Evolutionary conservation across 2,113 vertebrate species (phyloP), one percentile per base, ranked within the genome.

Genomic region (Cricetomys ansorgei): DNA sequence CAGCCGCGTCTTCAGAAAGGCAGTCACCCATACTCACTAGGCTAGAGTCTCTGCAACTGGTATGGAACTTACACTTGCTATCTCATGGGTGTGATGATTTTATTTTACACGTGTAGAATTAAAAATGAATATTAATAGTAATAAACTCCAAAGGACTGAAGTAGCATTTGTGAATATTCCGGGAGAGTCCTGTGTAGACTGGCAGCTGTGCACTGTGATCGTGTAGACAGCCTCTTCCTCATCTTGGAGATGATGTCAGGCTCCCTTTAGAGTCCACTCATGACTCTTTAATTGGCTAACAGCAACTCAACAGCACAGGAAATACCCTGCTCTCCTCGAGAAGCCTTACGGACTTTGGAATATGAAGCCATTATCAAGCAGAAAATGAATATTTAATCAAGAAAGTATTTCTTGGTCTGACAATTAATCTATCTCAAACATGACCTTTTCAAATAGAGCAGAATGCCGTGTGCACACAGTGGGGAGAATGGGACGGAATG

Each of bases 271-370:
- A 88, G 5, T 23, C 69, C 43, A 89, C 43, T 45, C 37, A 72
- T 29, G 62, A 93, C 7, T 50, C 6, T 23, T 94, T 62, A 50
- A 48, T 27, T 88, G 69, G 25, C 27, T 62, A 83, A 92, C 77
- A 45, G 73, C 48, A 96, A 87, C 65, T 92, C 64, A 92, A 94
- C 59, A 94, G 48, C 27, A 76, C 11, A 76, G 76, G 94, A 94
- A 97, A 93, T 57, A 67, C 31, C 29, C 69, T 84, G 27, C 37
- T n/a, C 37, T n/a, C 43, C 69, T 86, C 55, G 76, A 96, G 57
- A 87, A 62, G 37, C 40, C 57, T 53, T 83, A 2, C 8, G 90
- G 53, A 89, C 31, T 16, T 65, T 37, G 29, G 17, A 90, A 88
- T 76, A 67, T 0, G 13, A 94, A 57, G 67, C 57, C 77, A 70